These are phyloP conservation scores for Drosophila picticornis DNA, from an alignment of 2,888 invertebrate genomes.

Conservation along the genomic window DNA sequence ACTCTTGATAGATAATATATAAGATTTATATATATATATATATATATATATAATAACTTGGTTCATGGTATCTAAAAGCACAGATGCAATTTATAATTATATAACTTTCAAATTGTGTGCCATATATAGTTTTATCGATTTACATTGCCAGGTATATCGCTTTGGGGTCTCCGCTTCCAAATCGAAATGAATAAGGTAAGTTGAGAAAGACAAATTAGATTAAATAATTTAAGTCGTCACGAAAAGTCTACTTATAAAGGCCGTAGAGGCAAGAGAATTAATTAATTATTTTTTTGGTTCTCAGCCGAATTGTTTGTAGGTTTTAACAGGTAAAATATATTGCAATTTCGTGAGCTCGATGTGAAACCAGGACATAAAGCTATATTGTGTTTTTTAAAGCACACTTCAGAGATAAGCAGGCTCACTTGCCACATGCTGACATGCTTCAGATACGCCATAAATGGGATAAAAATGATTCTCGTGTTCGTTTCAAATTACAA, in stretches of 20 bases:
- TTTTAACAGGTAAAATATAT: neutral
- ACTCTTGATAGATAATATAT: too few species aligned
- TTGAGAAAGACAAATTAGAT: neutral
- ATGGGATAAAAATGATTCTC: neutral
- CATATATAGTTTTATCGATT: too few species aligned
- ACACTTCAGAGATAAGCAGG: neutral
- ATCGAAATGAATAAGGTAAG: neutral
- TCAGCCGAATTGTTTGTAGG: neutral
- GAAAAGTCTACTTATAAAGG: neutral
- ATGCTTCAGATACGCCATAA: neutral
- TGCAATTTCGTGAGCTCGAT: neutral
- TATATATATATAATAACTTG: too few species aligned
- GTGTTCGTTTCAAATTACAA: slow-evolving; percentile 1
- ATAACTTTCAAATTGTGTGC: too few species aligned
- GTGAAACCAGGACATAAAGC: neutral
- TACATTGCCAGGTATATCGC: too few species aligned
- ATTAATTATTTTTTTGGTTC: neutral
- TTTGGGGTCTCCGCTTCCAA: too few species aligned
- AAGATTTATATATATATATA: too few species aligned
- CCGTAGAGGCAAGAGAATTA: neutral
- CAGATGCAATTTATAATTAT: neutral
- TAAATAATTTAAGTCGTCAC: too few species aligned
- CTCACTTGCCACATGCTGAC: neutral
- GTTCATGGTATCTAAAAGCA: neutral
- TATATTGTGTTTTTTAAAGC: neutral